Evolutionary conservation across 30 jellyfish, hydroid and myxozoan genomes (phyloP), one percentile per base, ranked within the genome.

Genomic region (Phacellophora camtschatica): DNA sequence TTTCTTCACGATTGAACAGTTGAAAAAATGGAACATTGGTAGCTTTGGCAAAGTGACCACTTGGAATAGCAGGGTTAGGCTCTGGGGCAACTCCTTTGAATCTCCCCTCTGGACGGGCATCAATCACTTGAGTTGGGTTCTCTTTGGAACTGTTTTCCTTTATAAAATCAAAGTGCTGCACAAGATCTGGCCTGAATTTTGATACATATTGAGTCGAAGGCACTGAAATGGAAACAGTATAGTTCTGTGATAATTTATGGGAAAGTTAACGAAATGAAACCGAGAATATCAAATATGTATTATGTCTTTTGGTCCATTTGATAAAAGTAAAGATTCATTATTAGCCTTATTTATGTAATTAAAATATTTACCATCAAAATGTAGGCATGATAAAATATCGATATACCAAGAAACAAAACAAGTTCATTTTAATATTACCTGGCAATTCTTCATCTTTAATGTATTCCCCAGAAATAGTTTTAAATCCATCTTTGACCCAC

Each of bases 21-120:
- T 29, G 29, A 51, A 73, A 73, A 57, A 84, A 84, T 22, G 95
- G 95, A 24, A 84, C 11, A 32, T 66, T 84, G 32, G 53, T 46
- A 2, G 95, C 77, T 27, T 71, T 71, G 8, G 89, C 88, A 64
- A 84, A 48, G 48, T 84, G 95, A 22, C 95, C 95, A 84, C 95
- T 84, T 9, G 84, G 84, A 19, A 84, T 84, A 12, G 84, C 95
- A 20, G 95, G 84, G 32, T 75, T 71, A 4, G 89, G 95, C 54
- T 84, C 95, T 23, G 95, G 95, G 2, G 83, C 95, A 12, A 43
- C 29, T 0, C 95, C 95, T 32, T 83, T 48, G 84, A 71, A 84
- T 63, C 95, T 54, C 55, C 95, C 95, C 10, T 72, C 82, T 2
- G 95, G 95, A 12, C 95, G 67, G 13, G 77, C 88, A 64, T 84